Evolutionary conservation across 2,113 vertebrate species (phyloP).

Genomic region (Entomyzon cyanotis): DNA sequence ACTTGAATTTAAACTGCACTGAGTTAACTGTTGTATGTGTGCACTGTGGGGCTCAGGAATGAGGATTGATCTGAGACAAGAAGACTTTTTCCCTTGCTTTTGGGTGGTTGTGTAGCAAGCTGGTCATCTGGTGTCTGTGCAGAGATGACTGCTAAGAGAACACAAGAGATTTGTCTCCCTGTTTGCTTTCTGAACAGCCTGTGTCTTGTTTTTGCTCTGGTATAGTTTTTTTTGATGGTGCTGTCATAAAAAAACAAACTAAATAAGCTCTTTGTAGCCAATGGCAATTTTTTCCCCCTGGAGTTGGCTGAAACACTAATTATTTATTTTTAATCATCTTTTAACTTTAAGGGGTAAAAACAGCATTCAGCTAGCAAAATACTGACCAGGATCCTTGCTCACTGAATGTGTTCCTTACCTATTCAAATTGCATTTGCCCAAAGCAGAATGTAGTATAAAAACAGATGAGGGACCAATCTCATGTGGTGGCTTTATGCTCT

Average conservation of each 20-base stretch:
- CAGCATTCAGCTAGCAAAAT: not conserved
- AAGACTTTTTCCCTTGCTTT: not conserved
- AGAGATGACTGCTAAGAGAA: slow-evolving; percentile 12
- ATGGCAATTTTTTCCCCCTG: not conserved
- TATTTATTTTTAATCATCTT: not conserved
- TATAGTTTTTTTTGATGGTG: not conserved
- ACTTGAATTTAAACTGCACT: slow-evolving; percentile 42
- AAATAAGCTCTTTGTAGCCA: not conserved
- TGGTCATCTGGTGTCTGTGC: not conserved
- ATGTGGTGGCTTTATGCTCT: not conserved
- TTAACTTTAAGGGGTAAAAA: not conserved
- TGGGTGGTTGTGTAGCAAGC: not conserved
- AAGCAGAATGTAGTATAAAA: not conserved
- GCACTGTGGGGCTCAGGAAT: not conserved
- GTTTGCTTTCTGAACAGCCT: not conserved
- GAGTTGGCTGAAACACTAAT: slow-evolving; percentile 5
- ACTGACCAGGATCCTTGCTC: not conserved
- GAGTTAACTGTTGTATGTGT: not conserved
- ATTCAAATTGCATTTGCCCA: not conserved
- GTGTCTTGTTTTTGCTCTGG: not conserved
- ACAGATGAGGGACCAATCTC: not conserved
- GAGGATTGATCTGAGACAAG: not conserved
- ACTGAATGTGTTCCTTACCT: not conserved
- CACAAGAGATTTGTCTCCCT: not conserved
- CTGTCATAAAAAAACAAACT: not conserved